Evolutionary conservation across 2,888 invertebrate species (phyloP), one percentile per base, ranked within the genome.

Genomic region (Athetis lepigone): DNA sequence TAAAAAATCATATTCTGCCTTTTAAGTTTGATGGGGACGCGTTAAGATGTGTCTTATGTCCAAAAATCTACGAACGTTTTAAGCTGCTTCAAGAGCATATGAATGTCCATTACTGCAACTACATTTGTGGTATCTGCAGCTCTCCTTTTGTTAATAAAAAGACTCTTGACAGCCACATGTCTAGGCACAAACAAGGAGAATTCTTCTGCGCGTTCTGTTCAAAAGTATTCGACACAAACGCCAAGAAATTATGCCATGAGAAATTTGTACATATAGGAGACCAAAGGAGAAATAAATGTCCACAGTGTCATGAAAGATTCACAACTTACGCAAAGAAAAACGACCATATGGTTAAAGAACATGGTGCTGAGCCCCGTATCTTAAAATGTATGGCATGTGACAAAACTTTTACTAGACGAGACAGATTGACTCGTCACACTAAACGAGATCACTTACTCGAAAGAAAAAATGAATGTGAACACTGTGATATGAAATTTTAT

Each of bases 71-170:
- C 23, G 66, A 57, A 37, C 45, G 59, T 0, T 81, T 83, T 16
- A 77, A 72, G 7, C 19, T 50, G 6, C 36, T 82, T 6, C 77
- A 71, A 13, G 72, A 77, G n/a, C 82, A 82, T 9, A 80, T 82
- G 78, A 67, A 68, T 25, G 33, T 40, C 0, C 82, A 82, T 29
- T 79, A 71, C 16, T 39, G 54, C 1, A 82, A 82, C 55, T 63
- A 68, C 7, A 47, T 11, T 0, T 79, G 79, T 45, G 61, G 47
- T 1, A 42, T 66, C 2, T 79, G 79, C 18, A 89, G 90, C 40
- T 87, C 92, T 0, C 82, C 92, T 2, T 94, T 93, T 57, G 89
- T 92, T 70, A 94, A 93, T 27, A 57, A 47, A 66, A 55, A 49
- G 7, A 70, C 61, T 0, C 55, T 77, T 2, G 49, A 46, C 6